Percentiles rank a stretch among this genome's conserved stretches.
These are phyloP conservation scores for Eunapius fragilis DNA, from an alignment of 37 sponge, comb jelly and placozoan genomes.

Conservation along the genomic window DNA sequence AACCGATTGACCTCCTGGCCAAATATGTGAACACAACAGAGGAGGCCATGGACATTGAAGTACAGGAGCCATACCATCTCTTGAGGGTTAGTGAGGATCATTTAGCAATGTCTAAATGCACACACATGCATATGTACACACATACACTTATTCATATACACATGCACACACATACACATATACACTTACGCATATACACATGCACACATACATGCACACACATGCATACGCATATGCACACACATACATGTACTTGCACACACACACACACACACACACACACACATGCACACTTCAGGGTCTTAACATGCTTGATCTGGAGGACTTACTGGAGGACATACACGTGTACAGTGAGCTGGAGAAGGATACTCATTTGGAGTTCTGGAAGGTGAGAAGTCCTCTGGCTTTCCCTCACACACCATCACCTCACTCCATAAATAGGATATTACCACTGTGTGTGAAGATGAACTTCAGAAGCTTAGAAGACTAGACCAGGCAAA, in stretches of 20 bases:
- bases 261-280: not conserved
- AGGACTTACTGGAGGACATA: constrained; percentile 97
- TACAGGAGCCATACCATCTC: constrained; percentile 88
- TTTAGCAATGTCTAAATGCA: not conserved
- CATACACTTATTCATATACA: not conserved
- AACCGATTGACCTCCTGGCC: constrained; percentile 97
- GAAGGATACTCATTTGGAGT: constrained; percentile 70
- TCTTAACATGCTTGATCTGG: constrained; percentile 80
- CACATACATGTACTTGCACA: not conserved
- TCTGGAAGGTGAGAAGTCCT: constrained; percentile 73
- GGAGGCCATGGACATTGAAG: constrained; percentile 83
- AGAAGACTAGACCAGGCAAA: constrained; percentile 41
- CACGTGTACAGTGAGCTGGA: constrained; percentile 91
- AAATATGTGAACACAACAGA: constrained; percentile 80
- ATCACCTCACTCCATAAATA: not conserved
- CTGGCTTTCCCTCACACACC: not conserved
- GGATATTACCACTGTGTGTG: constrained; percentile 82
- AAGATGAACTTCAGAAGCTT: constrained; percentile 80
- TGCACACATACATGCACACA: not conserved
- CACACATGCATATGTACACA: not conserved
- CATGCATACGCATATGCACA: not conserved
- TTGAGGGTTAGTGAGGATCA: constrained; percentile 69
- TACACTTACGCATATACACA: not conserved
- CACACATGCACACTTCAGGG: constrained; percentile 44
- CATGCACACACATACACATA: constrained; percentile 5